Evolutionary conservation across 2,888 invertebrate genomes (phyloP).

Genomic region (Timandra comae): DNA sequence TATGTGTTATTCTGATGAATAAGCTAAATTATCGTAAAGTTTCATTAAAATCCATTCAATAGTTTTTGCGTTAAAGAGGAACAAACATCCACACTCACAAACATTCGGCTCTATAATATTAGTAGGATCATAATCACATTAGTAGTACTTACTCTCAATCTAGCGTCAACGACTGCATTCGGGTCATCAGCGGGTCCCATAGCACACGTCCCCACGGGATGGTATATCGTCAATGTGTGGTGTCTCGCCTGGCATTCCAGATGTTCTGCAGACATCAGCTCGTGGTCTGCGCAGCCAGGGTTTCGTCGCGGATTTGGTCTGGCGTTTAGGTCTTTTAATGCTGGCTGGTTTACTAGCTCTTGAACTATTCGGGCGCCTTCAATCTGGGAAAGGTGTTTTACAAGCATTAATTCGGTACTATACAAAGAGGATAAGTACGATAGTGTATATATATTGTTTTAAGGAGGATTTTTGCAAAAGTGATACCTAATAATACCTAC

Average conservation of each 20-base stretch:
- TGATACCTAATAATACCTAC: no score
- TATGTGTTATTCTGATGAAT: no score
- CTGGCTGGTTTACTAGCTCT: conserved; percentile 75
- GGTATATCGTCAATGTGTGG: conserved; percentile 87
- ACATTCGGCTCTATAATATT: no score
- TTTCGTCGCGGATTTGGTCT: conserved; percentile 80
- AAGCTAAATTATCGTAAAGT: no score
- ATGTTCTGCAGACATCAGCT: conserved; percentile 83
- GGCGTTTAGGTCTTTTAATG: conserved; percentile 78
- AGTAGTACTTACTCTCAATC: conserved; percentile 64
- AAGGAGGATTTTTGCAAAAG: no score
- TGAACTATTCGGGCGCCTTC: conserved; percentile 85
- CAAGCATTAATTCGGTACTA: no score
- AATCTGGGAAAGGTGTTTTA: conserved; percentile 77
- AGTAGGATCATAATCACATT: no score
- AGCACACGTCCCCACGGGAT: conserved; percentile 88
- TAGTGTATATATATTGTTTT: no score
- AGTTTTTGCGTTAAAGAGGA: no score
- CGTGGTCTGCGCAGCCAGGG: conserved; percentile 79
- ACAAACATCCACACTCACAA: no score
- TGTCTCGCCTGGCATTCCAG: conserved; percentile 85
- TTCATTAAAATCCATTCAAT: no score
- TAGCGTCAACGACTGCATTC: conserved; percentile 82
- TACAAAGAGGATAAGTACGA: no score
- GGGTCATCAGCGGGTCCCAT: conserved; percentile 80